Evolutionary conservation across 2,797 vertebrate genomes (phyloP), one percentile per base, ranked within the genome.

Genomic region (Thripadectes ignobilis): DNA sequence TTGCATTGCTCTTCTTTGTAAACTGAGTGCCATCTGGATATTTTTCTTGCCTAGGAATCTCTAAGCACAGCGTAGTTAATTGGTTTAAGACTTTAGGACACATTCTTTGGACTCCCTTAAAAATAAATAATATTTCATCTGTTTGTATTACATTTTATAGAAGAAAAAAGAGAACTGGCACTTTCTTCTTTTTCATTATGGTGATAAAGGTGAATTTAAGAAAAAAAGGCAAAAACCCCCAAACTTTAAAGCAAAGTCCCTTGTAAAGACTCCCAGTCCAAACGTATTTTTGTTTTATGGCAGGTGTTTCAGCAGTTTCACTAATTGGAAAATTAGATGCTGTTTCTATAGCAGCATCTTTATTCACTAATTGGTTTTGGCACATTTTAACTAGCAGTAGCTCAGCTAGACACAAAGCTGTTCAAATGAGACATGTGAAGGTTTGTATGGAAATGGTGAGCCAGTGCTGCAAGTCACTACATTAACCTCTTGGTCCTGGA

Each of bases 261-360:
- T 95, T 91, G 86, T 62, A 59, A 55, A 81, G 62, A 29, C 39
- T 34, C 38, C n/a, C 20, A 54, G 23, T 92, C 46, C 38, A 89
- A 91, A 75, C 24, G 45, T 86, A 86, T 91, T 89, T 87, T 62
- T 79, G 43, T 86, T 94, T 95, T 96, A 88, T 91, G 81, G 87
- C 93, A 96, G 91, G 91, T 95, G 95, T 93, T 96, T 92, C 61
- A 86, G 89, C 84, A 91, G 7, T 96, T 96, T 90, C 95, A 73
- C 67, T 95, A 95, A 94, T 75, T 83, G 87, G 74, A 82, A 92
- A 86, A 94, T 92, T 74, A 95, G 89, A 86, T 92, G 68, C 74
- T 0, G 76, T 96, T 96, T 79, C 86, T 90, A 89, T 94, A 93
- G 94, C 86, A 90, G 76, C 91, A 82, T 91, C 71, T 89, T 93